These are phyloP conservation scores for Jacana jacana DNA, from an alignment of 2,113 vertebrate genomes.

Conservation along the genomic window DNA sequence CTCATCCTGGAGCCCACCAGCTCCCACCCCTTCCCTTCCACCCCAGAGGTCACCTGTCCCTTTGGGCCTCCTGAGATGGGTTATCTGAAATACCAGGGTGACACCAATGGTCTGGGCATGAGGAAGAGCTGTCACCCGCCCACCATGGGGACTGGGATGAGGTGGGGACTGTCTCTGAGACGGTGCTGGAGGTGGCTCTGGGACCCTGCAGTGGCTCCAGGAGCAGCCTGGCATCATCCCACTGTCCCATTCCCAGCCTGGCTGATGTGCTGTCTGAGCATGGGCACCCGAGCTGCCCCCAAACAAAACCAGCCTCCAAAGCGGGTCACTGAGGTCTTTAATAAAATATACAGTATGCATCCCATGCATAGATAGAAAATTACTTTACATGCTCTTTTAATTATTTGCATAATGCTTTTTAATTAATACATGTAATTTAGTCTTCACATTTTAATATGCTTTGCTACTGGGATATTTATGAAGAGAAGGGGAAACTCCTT, in stretches of 20 bases:
- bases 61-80: background rate
- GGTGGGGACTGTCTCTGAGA: rapidly evolving
- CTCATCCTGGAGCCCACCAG: background rate
- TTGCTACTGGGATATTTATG: conserved; percentile 63
- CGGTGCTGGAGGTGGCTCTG: background rate
- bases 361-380: conserved; percentile 73
- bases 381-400: conserved; percentile 63
- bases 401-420: conserved; percentile 67
- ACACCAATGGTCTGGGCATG: rapidly evolving
- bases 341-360: conserved; percentile 72
- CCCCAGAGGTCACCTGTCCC: rapidly evolving
- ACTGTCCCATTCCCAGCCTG: background rate
- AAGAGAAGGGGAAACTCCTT: conserved; percentile 46
- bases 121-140: background rate
- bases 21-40: rapidly evolving
- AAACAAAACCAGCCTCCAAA: background rate
- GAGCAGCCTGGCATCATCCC: background rate
- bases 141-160: background rate
- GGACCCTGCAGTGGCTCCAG: rapidly evolving
- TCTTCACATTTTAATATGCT: conserved; percentile 52
- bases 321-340: conserved; percentile 53
- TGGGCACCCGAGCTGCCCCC: rapidly evolving
- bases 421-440: conserved; percentile 29
- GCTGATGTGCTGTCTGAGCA: rapidly evolving
- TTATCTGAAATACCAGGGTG: background rate